Base-by-base conservation (phyloP, 1,140 invertebrate species). In the Tenebrio molitor region DNA sequence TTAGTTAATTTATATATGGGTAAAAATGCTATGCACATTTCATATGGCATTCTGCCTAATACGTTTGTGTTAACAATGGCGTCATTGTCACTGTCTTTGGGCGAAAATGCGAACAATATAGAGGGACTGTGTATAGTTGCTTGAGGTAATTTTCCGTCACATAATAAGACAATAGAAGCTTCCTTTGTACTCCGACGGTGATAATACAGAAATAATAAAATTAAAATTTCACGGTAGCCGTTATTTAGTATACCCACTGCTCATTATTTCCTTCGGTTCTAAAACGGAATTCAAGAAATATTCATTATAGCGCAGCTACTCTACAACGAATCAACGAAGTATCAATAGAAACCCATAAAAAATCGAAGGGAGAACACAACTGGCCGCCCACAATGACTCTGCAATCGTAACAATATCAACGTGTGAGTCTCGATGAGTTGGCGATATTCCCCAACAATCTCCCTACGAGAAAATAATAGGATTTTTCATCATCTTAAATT, bases 401-500 rank as follows among this genome's bases (percentile, higher is more conserved):
- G 70, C 64, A 75, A 75, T 72, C 71, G 74, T 73, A 75, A 75
- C 74, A 75, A 75, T 75, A 75, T 72, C 74, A 44, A 75, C 74
- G 74, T 75, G 74, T 73, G 72, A 73, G 72, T 73, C 72, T 66
- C 64, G 65, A 72, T 75, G 73, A 75, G 69, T 75, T 50, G 73
- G 50, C 73, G 68, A 41, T 69, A 63, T 69, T 69, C 17, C 42
- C 46, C 63, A 5, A 66, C 50, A 36, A 39, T 21, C 41, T 53
- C 62, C 65, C 42, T 63, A 36, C 46, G 65, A 72, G 70, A 67
- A 72, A 67, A 66, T 72, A 72, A 72, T 72, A 72, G 70, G 70
- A 66, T 72, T 72, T 72, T 72, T 72, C 65, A 72, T 50, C 70
- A 42, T 36, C 23, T 44, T 72, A 67, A 72, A 67, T 71, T 72